Conservation (phyloP, 1,140 invertebrate species). For the Drosophila willistoni region DNA sequence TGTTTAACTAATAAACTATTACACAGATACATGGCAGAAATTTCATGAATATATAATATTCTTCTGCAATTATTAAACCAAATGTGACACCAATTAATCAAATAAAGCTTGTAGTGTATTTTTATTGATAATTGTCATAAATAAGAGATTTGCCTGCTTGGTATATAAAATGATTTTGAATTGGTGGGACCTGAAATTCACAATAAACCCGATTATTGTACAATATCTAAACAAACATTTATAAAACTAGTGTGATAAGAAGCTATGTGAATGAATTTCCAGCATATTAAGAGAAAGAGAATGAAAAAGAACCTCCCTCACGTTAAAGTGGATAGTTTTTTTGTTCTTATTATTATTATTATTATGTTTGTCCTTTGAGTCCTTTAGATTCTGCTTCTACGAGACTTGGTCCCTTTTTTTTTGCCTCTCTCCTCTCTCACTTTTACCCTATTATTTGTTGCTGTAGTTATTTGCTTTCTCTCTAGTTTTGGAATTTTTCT, state of each 20-base stretch:
- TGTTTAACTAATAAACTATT: no score
- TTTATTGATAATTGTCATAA: no score
- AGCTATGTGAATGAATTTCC: not conserved
- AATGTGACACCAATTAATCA: no score
- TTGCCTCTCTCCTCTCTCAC: not conserved
- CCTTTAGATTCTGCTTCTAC: not conserved
- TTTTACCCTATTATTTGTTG: constrained; percentile 26
- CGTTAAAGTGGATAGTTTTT: not conserved
- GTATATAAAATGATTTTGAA: no score
- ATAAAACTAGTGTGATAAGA: not conserved
- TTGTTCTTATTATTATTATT: not conserved
- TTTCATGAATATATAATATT: no score
- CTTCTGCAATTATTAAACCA: no score
- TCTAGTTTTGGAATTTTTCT: constrained; percentile 29
- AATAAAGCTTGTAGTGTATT: no score
- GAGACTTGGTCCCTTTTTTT: not conserved
- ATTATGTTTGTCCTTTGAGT: constrained; percentile 8
- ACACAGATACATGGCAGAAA: no score
- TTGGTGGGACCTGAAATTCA: no score
- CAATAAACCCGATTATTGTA: no score
- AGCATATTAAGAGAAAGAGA: not conserved
- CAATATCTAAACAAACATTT: not conserved
- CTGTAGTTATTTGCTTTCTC: constrained; percentile 29
- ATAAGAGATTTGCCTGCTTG: no score
- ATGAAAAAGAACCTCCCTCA: not conserved